Conservation (phyloP, 2,113 vertebrate genomes). For the Rhizomys pruinosus region DNA sequence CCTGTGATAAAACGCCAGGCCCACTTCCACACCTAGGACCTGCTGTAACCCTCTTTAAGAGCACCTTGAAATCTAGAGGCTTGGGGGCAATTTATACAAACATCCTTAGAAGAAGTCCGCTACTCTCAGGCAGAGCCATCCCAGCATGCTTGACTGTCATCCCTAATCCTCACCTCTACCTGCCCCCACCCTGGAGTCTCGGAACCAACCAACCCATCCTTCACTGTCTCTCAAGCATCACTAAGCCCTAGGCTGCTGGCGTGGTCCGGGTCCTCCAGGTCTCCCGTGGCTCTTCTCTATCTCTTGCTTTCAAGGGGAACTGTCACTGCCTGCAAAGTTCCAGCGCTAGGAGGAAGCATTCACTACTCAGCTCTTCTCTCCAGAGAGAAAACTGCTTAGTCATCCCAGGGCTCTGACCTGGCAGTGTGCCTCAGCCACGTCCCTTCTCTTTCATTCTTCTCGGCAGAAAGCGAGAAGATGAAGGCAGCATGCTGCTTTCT, state of each 20-base stretch:
- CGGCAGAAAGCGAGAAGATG: conserved; percentile 38
- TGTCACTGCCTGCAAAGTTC: neutral
- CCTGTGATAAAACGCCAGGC: too few species aligned
- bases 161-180: too few species aligned
- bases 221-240: neutral
- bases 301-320: neutral
- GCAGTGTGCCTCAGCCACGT: conserved; percentile 19
- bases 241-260: neutral
- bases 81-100: neutral
- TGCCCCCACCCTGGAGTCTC: neutral
- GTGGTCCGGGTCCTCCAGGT: conserved; percentile 1
- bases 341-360: neutral
- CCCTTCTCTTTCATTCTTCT: conserved; percentile 28
- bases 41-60: neutral
- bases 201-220: neutral
- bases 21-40: fast-evolving
- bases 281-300: conserved; percentile 18
- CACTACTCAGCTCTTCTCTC: neutral
- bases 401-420: conserved; percentile 36
- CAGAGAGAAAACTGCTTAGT: conserved; percentile 21
- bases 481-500: neutral
- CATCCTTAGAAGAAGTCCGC: too few species aligned
- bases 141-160: neutral
- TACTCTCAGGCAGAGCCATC: neutral
- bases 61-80: neutral